Base-by-base conservation (phyloP, 2,888 invertebrate species). In the Torymus aiolomorphi region DNA sequence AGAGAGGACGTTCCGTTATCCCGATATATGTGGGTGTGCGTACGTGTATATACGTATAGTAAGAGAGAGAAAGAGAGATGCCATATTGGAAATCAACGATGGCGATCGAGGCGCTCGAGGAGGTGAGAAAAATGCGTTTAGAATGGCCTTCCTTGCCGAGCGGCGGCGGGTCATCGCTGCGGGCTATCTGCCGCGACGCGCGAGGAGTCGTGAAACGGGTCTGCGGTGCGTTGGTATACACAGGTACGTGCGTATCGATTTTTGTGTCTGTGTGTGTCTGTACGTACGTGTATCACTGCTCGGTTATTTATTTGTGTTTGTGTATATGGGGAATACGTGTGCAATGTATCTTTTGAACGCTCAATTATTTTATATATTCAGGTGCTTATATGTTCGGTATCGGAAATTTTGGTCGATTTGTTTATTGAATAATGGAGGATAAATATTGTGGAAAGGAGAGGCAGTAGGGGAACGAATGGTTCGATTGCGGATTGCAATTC, bases 111-210 rank as follows among this genome's bases (percentile, higher is more conserved):
- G 77, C 59, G 52, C 24, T n/a, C 57, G 24, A 8, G 42, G 42
- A 42, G 42, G 42, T 42, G 61, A 8, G 57, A 76, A 76, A 70
- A 76, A 76, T 51, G 20, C 62, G 24, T 13, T 54, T 70, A 57
- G 76, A 76, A 76, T 76, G 63, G 76, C 75, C 57, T 31, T 11
- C 20, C 20, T 42, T 42, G 42, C 42, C 42, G 42, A 18, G 42
- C 56, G 42, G 16, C 73, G 61, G 10, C 54, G 57, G 78, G 78
- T 78, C 78, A 74, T 74, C 70, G 78, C 62, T 74, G 20, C 74
- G 69, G 62, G 69, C 74, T 20, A 74, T 69, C 63, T 74, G 13
- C 52, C n/a, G 11, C 12, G 52, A 11, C n/a, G 13, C 14, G 42
- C 24, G 2, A 42, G 42, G 42, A 42, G 8, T 42, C 42, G 42